A percentile compares a stretch with the other conserved stretches of the same genome.
Conservation (phyloP, 2,113 vertebrate genomes). For the Petrocephalus microphthalmus region DNA sequence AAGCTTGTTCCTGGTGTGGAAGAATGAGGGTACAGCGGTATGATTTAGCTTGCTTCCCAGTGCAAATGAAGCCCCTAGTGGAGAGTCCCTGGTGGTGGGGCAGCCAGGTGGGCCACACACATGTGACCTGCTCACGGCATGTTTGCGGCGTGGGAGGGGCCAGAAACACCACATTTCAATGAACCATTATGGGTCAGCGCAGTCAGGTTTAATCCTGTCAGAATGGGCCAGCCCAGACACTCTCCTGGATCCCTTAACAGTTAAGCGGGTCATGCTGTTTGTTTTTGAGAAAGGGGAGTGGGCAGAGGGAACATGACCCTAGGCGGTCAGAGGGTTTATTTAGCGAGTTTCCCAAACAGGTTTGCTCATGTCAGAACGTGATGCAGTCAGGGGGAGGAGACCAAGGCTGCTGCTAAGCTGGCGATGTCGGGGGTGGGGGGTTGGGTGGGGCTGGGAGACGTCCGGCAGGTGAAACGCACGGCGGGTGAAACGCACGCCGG, state of each 20-base stretch:
- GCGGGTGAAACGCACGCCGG: too few species aligned
- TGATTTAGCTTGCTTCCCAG: background rate
- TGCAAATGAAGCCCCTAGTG: background rate
- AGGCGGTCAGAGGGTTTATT: background rate
- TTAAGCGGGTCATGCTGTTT: constrained; percentile 31
- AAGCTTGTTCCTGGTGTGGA: background rate
- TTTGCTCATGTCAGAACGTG: background rate
- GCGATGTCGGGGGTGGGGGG: background rate
- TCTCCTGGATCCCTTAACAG: constrained; percentile 31
- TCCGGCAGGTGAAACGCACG: background rate
- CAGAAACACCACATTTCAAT: background rate
- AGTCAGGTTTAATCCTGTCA: constrained; percentile 40
- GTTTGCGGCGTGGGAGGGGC: background rate
- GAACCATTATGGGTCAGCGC: background rate
- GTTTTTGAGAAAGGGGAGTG: constrained; percentile 19
- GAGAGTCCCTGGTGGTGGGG: background rate
- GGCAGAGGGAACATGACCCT: background rate
- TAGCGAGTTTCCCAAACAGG: background rate
- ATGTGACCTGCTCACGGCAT: background rate
- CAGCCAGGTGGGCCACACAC: background rate
- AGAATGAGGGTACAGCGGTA: background rate
- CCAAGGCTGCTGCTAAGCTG: background rate
- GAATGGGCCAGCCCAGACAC: constrained; percentile 49
- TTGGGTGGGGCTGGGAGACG: background rate
- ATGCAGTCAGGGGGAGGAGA: background rate